Base-by-base conservation (phyloP, 1,140 invertebrate species). In the Ladona fulva region DNA sequence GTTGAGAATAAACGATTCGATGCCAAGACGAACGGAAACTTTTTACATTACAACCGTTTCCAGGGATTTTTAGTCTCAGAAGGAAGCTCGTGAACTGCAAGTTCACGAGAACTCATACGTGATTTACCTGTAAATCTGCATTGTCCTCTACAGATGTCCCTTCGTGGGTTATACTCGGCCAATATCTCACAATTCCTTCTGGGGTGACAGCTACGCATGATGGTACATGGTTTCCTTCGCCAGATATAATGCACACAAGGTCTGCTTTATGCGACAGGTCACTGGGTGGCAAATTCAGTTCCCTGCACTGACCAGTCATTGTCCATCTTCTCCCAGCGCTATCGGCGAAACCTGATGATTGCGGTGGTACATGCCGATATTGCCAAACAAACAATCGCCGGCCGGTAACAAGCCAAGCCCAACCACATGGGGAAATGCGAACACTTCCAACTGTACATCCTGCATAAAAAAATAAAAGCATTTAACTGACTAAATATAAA, bases 191-290 rank as follows among this genome's bases (percentile, higher is more conserved):
- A 44, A 92, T 88, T n/a, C 96, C 97, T 84, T 97, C 96, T 25
- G 96, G 95, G 14, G 95, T 97, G 0, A 97, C 94, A 59, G 95
- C 95, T 80, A 98, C 91, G 82, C 95, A 97, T 12, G 93, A 92
- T 29, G 95, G 93, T 80, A 92, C 89, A 88, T 92, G 91, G 78
- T 89, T 89, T 16, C 91, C 90, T 79, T 88, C 85, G 6, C 88
- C 86, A 74, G 91, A 86, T 83, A 95, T 94, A 10, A 97, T 89
- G 79, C 90, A 90, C 8, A 97, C 92, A 29, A 97, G 88, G 78
- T 95, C 92, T n/a, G 96, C 95, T 84, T 93, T 92, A 84, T 98
- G 96, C 1, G 93, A 93, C 19, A 98, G 86, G 85, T 97, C 96
- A 83, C 95, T 97, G 75, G 95, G 94, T 0, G 96, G 96, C 19